Percentiles rank a stretch among this genome's conserved stretches.
These are phyloP conservation scores for Apotomis turbidana DNA, from an alignment of 2,888 invertebrate species.

Conservation along the genomic window DNA sequence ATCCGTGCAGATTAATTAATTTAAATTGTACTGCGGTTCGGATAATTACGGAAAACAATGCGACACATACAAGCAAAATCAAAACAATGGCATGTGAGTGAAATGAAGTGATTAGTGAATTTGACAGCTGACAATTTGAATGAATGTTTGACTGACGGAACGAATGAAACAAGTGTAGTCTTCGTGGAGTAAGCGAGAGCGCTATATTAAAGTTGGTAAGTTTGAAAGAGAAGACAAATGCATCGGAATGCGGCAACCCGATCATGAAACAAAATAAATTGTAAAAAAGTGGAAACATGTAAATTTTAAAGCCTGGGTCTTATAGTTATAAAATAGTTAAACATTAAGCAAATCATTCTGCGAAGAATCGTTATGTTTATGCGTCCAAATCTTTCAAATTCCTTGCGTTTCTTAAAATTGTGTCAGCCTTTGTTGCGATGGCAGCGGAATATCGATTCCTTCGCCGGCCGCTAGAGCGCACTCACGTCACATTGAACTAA, in stretches of 20 bases:
- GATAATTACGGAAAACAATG: constrained; percentile 21
- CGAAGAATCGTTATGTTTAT: background rate
- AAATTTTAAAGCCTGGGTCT: background rate
- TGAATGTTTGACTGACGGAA: constrained; percentile 37
- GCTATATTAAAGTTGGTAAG: background rate
- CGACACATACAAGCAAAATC: constrained; percentile 21
- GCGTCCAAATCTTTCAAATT: background rate
- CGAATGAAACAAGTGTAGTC: constrained; percentile 29
- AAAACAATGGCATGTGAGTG: constrained; percentile 33
- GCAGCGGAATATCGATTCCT: constrained; percentile 67
- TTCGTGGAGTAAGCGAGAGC: background rate
- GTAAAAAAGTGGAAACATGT: constrained; percentile 5
- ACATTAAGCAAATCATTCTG: background rate
- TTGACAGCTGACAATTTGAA: constrained; percentile 34
- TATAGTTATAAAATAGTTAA: background rate
- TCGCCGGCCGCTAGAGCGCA: constrained; percentile 77
- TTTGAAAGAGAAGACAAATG: constrained; percentile 12
- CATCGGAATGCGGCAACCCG: constrained; percentile 17
- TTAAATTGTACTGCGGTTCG: background rate
- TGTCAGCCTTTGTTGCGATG: constrained; percentile 24
- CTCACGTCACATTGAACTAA: constrained; percentile 74
- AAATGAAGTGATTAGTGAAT: constrained; percentile 23
- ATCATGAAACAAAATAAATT: constrained; percentile 5
- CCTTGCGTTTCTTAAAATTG: constrained; percentile 14
- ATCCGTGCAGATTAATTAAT: background rate